Evolutionary conservation across 2,797 vertebrate species (phyloP).

Genomic region (Bovichtus diacanthus): DNA sequence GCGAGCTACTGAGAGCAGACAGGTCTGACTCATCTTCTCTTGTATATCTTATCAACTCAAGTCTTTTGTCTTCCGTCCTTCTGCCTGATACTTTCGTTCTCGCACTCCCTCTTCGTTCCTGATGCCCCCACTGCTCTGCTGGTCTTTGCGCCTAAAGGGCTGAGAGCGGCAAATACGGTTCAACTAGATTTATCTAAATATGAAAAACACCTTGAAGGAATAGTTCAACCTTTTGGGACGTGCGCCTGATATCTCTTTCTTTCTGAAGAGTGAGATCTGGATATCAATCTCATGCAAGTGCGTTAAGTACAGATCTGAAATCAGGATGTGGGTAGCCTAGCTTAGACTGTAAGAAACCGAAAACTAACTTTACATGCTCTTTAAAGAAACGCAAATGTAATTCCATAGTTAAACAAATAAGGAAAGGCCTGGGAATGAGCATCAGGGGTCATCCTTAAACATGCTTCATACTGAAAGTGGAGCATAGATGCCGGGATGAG

Average conservation of each 20-base stretch:
- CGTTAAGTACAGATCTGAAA: too few relatives aligned
- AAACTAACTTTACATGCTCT: neutral
- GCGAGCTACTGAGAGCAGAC: slow-evolving; percentile 36
- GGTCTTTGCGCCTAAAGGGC: neutral
- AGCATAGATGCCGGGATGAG: neutral
- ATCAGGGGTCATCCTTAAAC: neutral
- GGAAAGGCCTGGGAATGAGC: neutral
- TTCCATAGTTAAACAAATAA: neutral
- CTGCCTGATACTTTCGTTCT: neutral
- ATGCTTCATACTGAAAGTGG: neutral
- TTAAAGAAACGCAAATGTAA: too few relatives aligned
- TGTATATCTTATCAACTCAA: slow-evolving; percentile 16
- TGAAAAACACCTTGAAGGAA: neutral
- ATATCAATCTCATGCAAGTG: too few relatives aligned
- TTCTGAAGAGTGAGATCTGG: too few relatives aligned
- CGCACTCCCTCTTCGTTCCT: neutral
- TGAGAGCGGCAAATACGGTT: neutral
- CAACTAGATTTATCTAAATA: neutral
- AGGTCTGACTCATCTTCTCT: slow-evolving; percentile 42
- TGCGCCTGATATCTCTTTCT: too few relatives aligned
- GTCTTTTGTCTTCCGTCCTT: slow-evolving; percentile 15
- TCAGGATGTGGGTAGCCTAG: neutral
- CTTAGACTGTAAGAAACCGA: neutral
- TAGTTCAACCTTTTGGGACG: too few relatives aligned
- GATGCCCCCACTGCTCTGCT: neutral